These are phyloP conservation scores for Oplegnathus fasciatus DNA, from an alignment of 2,113 vertebrate species.

Conservation along the genomic window DNA sequence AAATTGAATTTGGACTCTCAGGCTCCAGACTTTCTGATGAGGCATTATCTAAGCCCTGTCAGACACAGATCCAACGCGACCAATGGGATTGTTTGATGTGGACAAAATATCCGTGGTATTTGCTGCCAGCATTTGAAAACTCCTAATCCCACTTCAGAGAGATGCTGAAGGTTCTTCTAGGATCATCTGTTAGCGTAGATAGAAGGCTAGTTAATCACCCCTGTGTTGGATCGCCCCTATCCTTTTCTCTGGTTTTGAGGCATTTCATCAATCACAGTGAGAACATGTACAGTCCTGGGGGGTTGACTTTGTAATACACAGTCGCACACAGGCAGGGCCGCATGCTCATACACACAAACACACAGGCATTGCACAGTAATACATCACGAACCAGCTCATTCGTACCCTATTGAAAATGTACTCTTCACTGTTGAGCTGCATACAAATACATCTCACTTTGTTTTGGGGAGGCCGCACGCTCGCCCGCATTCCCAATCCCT, in stretches of 20 bases:
- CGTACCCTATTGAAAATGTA: conserved; percentile 54
- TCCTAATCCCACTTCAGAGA: conserved; percentile 75
- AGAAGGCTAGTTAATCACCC: conserved; percentile 70
- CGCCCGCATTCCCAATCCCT: conserved; percentile 37
- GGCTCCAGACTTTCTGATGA: conserved; percentile 48
- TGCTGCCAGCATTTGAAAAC: conserved; percentile 57
- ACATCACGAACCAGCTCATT: conserved; percentile 65
- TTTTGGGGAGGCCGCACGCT: conserved; percentile 56
- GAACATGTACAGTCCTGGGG: conserved; percentile 52
- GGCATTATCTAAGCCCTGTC: conserved; percentile 45
- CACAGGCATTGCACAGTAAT: conserved; percentile 30
- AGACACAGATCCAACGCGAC: conserved; percentile 38
- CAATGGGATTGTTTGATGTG: conserved; percentile 57
- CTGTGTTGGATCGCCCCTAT: conserved; percentile 39
- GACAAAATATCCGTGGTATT: conserved; percentile 50
- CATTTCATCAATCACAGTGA: conserved; percentile 71
- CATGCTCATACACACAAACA: neutral
- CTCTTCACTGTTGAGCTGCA: conserved; percentile 64
- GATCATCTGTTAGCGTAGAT: conserved; percentile 68
- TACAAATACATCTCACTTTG: conserved; percentile 74
- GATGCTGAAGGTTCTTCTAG: conserved; percentile 63
- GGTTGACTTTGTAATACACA: conserved; percentile 49
- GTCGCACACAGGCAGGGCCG: conserved; percentile 17
- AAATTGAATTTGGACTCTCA: conserved; percentile 46
- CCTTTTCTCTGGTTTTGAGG: conserved; percentile 63